These are phyloP conservation scores for Caenorhabditis plicata DNA, from an alignment of 2,888 invertebrate genomes.

Conservation along the genomic window DNA sequence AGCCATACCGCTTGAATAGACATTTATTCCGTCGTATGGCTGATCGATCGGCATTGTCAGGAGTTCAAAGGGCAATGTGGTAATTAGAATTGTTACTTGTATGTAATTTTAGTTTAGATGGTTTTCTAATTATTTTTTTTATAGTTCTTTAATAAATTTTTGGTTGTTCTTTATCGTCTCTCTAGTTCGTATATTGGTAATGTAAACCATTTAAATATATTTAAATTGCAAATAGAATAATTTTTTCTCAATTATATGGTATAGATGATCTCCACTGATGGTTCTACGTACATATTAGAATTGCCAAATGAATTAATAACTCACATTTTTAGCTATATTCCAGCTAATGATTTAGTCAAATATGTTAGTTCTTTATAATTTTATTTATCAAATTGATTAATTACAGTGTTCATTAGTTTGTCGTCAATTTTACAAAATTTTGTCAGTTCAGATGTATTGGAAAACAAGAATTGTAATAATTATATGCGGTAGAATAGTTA, in stretches of 20 bases:
- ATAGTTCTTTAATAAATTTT: slow-evolving; percentile 1
- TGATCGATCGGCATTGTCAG: slow-evolving; percentile 88
- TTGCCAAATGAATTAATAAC: slow-evolving; percentile 2
- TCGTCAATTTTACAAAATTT: slow-evolving; percentile 19
- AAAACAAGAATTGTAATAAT: slow-evolving; percentile 17
- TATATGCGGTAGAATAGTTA: neutral
- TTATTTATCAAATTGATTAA: neutral
- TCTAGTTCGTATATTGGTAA: no score
- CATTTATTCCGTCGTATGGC: slow-evolving; percentile 73
- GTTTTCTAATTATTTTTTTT: slow-evolving; percentile 5
- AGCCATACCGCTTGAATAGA: slow-evolving; percentile 79
- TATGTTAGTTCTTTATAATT: neutral
- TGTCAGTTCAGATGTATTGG: slow-evolving; percentile 32
- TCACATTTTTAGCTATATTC: slow-evolving; percentile 13
- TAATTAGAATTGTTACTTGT: slow-evolving; percentile 68
- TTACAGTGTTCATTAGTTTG: slow-evolving; percentile 20
- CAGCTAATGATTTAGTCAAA: slow-evolving; percentile 7
- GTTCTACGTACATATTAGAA: no score
- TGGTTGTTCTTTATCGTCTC: no score
- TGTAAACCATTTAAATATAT: no score
- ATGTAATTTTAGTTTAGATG: neutral
- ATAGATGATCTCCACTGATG: no score
- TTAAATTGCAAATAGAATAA: no score
- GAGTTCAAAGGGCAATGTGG: slow-evolving; percentile 93
- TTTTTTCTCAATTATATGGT: no score